Evolutionary conservation across 2,113 vertebrate species (phyloP), one percentile per base, ranked within the genome.

Genomic region (Pygoscelis antarcticus): DNA sequence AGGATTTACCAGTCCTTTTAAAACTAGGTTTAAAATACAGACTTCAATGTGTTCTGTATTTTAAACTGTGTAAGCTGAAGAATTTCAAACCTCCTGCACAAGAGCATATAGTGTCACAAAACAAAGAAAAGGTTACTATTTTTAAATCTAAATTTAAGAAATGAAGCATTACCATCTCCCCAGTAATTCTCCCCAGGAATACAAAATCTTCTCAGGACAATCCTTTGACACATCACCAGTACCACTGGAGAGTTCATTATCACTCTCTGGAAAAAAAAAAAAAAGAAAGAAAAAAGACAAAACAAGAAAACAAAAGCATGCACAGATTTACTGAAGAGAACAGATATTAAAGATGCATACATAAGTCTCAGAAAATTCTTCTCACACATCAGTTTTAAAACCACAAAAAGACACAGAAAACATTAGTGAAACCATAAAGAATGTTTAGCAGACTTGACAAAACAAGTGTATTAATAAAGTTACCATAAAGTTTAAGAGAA

Each of bases 171-270:
- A 99, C 99, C 99, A 99, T 99, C 98, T 99, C 94, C 97, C 98
- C 76, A 99, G 99, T 84, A 99, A 98, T 86, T 98, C 99, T 97
- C 99, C 99, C 99, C 99, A 99, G 93, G 99, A 99, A 98, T 99
- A 99, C 46, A 99, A 97, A 91, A 99, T 99, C 98, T 99, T 99
- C 98, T 99, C 99, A 38, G 99, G 99, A 98, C 99, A 99, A 93
- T 99, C 99, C 97, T 99, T 99, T 79, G 99, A 99, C 92, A 99
- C 99, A 57, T 99, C 99, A 49, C 99, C 99, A 29, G 99, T 99
- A 88, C 99, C 99, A 96, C 99, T 99, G 91, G 99, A 99, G 82
- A 99, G 99, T 96, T 99, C 99, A 93, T 98, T 99, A 98, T 99
- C 99, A 79, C 99, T 99, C 57, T 99, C 99, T 99, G 98, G 8